These are phyloP conservation scores for Clanis bilineata DNA, from an alignment of 2,888 invertebrate species.

Conservation along the genomic window DNA sequence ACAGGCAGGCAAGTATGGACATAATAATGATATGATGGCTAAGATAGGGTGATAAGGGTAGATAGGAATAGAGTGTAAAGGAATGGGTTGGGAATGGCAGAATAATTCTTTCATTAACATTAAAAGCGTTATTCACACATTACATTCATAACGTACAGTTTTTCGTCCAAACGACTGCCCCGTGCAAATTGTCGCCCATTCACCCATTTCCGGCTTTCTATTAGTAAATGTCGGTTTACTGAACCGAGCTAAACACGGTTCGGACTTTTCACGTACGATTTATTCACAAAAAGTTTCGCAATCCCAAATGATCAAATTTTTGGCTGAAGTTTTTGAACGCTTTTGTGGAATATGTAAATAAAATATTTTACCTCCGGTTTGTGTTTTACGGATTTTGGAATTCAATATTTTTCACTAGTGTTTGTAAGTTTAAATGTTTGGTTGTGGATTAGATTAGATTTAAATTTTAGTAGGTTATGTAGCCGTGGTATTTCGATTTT, in stretches of 20 bases:
- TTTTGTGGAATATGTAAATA: background rate
- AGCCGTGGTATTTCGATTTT: too few relatives aligned
- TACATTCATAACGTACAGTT: background rate
- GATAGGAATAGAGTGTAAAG: too few relatives aligned
- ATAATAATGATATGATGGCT: too few relatives aligned
- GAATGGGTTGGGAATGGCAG: too few relatives aligned
- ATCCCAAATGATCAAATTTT: background rate
- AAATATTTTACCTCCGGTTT: background rate
- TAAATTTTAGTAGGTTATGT: too few relatives aligned
- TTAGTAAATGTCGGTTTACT: conserved; percentile 3
- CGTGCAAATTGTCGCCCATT: conserved; percentile 9
- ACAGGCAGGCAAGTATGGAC: too few relatives aligned
- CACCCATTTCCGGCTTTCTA: conserved; percentile 13
- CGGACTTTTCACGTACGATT: conserved; percentile 5
- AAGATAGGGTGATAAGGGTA: too few relatives aligned
- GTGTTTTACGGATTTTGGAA: background rate
- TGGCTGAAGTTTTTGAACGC: background rate
- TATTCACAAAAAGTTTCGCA: background rate
- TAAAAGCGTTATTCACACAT: background rate
- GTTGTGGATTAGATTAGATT: too few relatives aligned
- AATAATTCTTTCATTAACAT: background rate
- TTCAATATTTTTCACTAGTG: background rate
- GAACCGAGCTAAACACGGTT: conserved; percentile 1
- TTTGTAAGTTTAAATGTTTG: background rate
- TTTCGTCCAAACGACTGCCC: background rate